Conservation (phyloP, 2,888 invertebrate genomes). For the Lapara coniferarum region DNA sequence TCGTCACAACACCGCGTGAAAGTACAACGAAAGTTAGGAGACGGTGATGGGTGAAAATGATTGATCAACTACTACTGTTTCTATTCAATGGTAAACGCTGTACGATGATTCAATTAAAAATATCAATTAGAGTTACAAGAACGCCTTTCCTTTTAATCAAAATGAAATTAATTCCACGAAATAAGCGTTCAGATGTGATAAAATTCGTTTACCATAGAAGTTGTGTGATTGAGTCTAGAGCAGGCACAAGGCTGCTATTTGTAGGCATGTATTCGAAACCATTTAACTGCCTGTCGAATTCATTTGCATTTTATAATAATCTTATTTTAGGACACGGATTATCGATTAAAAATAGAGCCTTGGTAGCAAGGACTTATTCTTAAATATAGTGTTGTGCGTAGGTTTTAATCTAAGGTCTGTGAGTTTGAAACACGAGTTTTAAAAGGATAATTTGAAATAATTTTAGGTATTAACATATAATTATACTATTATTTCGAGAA, state of each 20-base stretch:
- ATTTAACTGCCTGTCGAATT: conserved; percentile 14
- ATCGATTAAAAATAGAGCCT: conserved; percentile 15
- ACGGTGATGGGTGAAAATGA: conserved; percentile 55
- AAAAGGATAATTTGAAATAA: neutral
- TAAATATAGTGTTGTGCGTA: conserved; percentile 16
- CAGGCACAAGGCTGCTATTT: neutral
- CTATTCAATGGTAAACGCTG: conserved; percentile 43
- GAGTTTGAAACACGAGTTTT: neutral
- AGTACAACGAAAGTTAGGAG: conserved; percentile 56
- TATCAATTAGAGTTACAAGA: conserved; percentile 42
- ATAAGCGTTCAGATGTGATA: conserved; percentile 16
- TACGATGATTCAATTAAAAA: conserved; percentile 52
- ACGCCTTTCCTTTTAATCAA: conserved; percentile 48
- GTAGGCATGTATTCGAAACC: neutral
- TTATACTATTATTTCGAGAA: no score
- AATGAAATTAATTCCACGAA: conserved; percentile 29
- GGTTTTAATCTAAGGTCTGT: conserved; percentile 6
- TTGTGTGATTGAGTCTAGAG: neutral
- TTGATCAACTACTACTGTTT: conserved; percentile 57
- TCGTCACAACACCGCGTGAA: conserved; percentile 56
- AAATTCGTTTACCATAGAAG: conserved; percentile 16
- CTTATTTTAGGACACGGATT: neutral
- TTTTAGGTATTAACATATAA: neutral
- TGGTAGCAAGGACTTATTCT: conserved; percentile 16
- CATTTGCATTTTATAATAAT: conserved; percentile 10